phyloP scores from a whole-genome alignment of 2,888 invertebrate species.

The Apocheima hispidaria region DNA sequence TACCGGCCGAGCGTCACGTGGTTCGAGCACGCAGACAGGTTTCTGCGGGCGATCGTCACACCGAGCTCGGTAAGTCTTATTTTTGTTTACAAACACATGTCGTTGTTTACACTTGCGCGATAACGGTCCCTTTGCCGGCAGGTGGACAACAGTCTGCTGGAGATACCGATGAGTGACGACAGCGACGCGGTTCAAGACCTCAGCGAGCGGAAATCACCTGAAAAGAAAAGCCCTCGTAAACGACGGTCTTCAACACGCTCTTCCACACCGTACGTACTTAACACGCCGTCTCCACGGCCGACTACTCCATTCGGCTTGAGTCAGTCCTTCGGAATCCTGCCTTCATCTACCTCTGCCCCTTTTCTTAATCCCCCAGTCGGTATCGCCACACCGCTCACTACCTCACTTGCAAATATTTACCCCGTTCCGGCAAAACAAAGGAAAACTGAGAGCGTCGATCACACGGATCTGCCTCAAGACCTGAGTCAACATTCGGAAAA shows the following conservation, averaged over 20 bases:
- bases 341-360: constrained; percentile 71
- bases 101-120: constrained; percentile 58
- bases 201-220: constrained; percentile 80
- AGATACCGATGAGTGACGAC: constrained; percentile 80
- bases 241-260: constrained; percentile 80
- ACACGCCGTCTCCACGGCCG: constrained; percentile 80
- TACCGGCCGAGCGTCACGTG: constrained; percentile 85
- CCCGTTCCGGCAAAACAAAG: constrained; percentile 78
- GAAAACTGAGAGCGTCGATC: constrained; percentile 71
- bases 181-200: constrained; percentile 81
- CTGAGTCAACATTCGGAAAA: constrained; percentile 80
- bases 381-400: constrained; percentile 79
- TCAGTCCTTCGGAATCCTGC: constrained; percentile 74
- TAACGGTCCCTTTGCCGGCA: constrained; percentile 60
- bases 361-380: constrained; percentile 82
- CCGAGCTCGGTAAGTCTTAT: constrained; percentile 81
- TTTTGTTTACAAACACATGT: constrained; percentile 56
- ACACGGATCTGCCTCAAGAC: constrained; percentile 73
- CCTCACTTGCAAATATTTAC: constrained; percentile 79
- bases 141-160: constrained; percentile 80
- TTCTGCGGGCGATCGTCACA: constrained; percentile 84
- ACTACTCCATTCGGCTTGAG: constrained; percentile 78
- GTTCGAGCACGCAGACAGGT: constrained; percentile 86
- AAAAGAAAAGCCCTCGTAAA: constrained; percentile 79
- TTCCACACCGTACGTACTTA: constrained; percentile 79